These are phyloP conservation scores for Thaumatotibia leucotreta DNA, from an alignment of 1,140 invertebrate species.

Conservation along the genomic window DNA sequence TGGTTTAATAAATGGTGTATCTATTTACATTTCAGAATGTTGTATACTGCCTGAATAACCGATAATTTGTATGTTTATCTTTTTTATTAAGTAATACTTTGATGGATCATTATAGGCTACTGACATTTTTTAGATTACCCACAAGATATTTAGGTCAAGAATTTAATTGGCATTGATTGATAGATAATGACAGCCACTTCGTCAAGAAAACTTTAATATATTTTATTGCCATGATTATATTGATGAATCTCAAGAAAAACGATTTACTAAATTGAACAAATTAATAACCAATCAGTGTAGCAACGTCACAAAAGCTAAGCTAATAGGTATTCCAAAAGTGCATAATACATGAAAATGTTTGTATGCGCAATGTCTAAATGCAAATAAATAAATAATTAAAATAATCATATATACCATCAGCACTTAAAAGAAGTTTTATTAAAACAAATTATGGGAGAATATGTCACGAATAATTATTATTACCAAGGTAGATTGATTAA, in stretches of 20 bases:
- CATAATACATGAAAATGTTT: too few species aligned
- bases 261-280: neutral
- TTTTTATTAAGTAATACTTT: too few species aligned
- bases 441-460: neutral
- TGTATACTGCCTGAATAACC: too few species aligned
- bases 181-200: slow-evolving; percentile 2
- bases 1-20: too few species aligned
- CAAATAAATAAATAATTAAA: neutral
- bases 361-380: neutral
- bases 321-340: too few species aligned
- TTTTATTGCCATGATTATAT: neutral
- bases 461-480: neutral
- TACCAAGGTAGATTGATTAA: neutral
- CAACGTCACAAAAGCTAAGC: too few species aligned
- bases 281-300: too few species aligned
- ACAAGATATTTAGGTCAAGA: slow-evolving; percentile 16
- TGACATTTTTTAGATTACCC: neutral
- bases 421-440: neutral
- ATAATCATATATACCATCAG: neutral
- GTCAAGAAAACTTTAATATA: neutral
- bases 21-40: too few species aligned
- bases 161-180: slow-evolving; percentile 17
- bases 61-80: too few species aligned
- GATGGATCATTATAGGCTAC: too few species aligned
- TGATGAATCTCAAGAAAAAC: neutral